Conservation (phyloP, 2,888 invertebrate species). For the Tillus elongatus region DNA sequence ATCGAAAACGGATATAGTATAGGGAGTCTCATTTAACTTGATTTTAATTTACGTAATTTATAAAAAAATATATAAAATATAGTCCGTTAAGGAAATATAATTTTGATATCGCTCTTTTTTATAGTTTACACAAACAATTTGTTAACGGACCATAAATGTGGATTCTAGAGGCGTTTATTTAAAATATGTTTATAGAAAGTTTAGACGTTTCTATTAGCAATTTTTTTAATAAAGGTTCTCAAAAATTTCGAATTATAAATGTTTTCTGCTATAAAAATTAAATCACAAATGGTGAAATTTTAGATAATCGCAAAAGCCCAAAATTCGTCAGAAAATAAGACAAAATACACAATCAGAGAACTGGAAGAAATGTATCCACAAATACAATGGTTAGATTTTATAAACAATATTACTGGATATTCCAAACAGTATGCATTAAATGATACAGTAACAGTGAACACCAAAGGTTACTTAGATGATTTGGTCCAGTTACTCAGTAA, state of each 20-base stretch:
- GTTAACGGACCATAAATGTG: too few relatives aligned
- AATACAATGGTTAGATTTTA: conserved; percentile 28
- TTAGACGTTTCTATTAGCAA: too few relatives aligned
- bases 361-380: conserved; percentile 21
- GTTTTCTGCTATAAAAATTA: neutral
- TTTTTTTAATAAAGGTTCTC: too few relatives aligned
- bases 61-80: too few relatives aligned
- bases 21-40: too few relatives aligned
- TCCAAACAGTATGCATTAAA: conserved; percentile 20
- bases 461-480: conserved; percentile 23
- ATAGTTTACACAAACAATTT: too few relatives aligned
- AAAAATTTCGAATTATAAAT: neutral
- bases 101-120: too few relatives aligned
- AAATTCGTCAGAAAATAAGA: conserved; percentile 13
- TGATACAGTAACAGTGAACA: conserved; percentile 23
- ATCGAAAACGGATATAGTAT: too few relatives aligned
- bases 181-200: too few relatives aligned
- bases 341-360: conserved; percentile 19
- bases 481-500: conserved; percentile 24
- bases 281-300: neutral
- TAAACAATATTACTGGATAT: conserved; percentile 24
- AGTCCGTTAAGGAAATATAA: too few relatives aligned
- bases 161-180: too few relatives aligned
- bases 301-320: conserved; percentile 17
- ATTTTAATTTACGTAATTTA: too few relatives aligned